phyloP scores from a whole-genome alignment of 2,797 vertebrate genomes.

The Oceanodroma leucorhoa region DNA sequence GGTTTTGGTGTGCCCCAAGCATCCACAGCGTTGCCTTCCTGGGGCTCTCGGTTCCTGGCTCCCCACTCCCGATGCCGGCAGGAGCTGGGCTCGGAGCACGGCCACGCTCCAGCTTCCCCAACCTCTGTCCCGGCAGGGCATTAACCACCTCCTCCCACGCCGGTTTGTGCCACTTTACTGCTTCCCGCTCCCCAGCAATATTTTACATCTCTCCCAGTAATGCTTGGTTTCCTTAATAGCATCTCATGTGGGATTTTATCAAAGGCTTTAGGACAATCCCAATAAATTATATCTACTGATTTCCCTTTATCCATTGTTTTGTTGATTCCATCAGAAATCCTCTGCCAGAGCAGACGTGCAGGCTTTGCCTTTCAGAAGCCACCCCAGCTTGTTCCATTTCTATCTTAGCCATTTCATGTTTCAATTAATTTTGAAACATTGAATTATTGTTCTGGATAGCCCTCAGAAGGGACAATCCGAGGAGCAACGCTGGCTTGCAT shows the following conservation, averaged over 20 bases:
- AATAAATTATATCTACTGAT: conserved; percentile 28
- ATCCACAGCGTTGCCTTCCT: background rate
- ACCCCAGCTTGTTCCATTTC: background rate
- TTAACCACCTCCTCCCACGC: background rate
- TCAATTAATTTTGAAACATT: conserved; percentile 18
- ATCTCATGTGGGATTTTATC: conserved; percentile 25
- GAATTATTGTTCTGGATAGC: conserved; percentile 1
- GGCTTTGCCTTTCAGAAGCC: background rate
- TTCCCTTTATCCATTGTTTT: conserved; percentile 42
- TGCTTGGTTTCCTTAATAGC: background rate
- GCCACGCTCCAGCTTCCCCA: background rate
- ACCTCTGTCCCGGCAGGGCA: background rate
- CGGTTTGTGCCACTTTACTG: background rate
- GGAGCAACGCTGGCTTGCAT: background rate
- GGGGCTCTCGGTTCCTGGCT: accelerated
- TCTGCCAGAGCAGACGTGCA: background rate
- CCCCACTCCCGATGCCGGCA: background rate
- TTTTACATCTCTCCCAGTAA: conserved; percentile 1
- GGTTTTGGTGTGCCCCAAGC: background rate
- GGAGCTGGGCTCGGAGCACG: accelerated
- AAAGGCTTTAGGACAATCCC: conserved; percentile 45
- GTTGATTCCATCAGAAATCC: conserved; percentile 26
- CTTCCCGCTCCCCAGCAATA: background rate
- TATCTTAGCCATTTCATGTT: background rate
- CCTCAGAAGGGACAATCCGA: background rate